Base-by-base conservation (phyloP, 2,888 invertebrate species). In the Alsophila aescularia region DNA sequence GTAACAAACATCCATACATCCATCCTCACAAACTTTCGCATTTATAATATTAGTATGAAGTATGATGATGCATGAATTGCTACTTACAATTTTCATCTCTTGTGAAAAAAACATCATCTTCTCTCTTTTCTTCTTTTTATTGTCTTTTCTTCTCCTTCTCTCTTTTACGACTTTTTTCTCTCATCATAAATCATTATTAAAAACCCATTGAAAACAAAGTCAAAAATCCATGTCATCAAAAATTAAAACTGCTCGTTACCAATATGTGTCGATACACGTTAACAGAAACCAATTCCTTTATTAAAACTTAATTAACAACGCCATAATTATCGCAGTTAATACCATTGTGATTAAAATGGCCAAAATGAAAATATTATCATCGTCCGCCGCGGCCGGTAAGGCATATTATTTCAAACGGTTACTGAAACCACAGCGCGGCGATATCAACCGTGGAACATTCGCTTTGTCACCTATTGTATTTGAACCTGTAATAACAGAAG, bases 361-460 rank as follows among this genome's bases (percentile, higher is more conserved):
- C 29, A 1, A 5, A 29, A 29, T n/a, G 29, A 29, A 9, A 29
- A 29, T 29, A 29, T 29, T 29, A 10, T 29, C 29, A 10, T 1
- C 2, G 32, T 1, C 10, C 10, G 32, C 13, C 12, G 12, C 35
- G 34, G 24, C n/a, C 34, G 24, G 15, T 58, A 58, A 58, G 58
- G 50, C 44, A 56, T 66, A 58, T 58, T 64, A 65, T 65, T 66
- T 49, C 51, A 62, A 60, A 63, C 58, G 52, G 58, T 66, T 67
- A 52, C 79, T 83, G 79, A 72, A 79, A 77, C 70, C 75, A 79
- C 83, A 77, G 69, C 66, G 67, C 66, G 65, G 61, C 39, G 77
- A 74, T 83, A 83, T 75, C 78, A 67, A 55, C 58, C 48, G 58
- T 47, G 61, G 64, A 68, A 66, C 75, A 73, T 72, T 68, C 72